Percentiles rank a stretch among this genome's conserved stretches.
Conservation (phyloP, 2,888 invertebrate genomes). For the Taenaris catops region DNA sequence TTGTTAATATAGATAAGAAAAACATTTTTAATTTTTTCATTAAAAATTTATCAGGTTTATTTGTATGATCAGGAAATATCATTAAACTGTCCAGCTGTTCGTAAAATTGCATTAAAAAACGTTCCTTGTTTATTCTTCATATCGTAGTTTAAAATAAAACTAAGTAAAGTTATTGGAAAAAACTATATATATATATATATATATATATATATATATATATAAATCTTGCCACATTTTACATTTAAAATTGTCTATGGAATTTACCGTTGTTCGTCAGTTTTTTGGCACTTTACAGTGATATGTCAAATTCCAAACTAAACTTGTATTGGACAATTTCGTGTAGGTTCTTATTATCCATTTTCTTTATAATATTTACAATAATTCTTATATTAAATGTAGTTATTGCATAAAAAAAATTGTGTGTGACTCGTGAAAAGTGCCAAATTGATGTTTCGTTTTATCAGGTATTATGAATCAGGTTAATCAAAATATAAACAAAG, state of each 20-base stretch:
- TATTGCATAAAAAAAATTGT: constrained; percentile 52
- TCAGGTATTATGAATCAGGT: constrained; percentile 65
- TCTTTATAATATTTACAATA: constrained; percentile 57
- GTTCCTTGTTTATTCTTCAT: too few species aligned
- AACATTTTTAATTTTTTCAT: too few species aligned
- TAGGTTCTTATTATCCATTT: constrained; percentile 53
- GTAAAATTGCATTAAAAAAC: too few species aligned
- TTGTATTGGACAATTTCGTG: constrained; percentile 62
- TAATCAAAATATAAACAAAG: constrained; percentile 79
- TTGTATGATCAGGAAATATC: too few species aligned
- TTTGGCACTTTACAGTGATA: constrained; percentile 53
- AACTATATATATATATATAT: too few species aligned
- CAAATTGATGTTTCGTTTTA: constrained; percentile 69
- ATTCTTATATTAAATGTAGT: constrained; percentile 59
- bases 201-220: too few species aligned
- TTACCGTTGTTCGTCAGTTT: constrained; percentile 55
- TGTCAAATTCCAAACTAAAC: constrained; percentile 74
- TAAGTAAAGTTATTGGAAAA: too few species aligned
- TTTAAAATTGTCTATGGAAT: constrained; percentile 37
- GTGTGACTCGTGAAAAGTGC: constrained; percentile 66
- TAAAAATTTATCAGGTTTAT: too few species aligned
- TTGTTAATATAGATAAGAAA: too few species aligned
- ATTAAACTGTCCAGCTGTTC: too few species aligned
- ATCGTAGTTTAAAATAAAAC: too few species aligned
- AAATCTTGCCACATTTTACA: constrained; percentile 4